These are phyloP conservation scores for human (Homo sapiens) DNA, from an alignment of 2,113 vertebrate species.

Conservation along the genomic window DNA sequence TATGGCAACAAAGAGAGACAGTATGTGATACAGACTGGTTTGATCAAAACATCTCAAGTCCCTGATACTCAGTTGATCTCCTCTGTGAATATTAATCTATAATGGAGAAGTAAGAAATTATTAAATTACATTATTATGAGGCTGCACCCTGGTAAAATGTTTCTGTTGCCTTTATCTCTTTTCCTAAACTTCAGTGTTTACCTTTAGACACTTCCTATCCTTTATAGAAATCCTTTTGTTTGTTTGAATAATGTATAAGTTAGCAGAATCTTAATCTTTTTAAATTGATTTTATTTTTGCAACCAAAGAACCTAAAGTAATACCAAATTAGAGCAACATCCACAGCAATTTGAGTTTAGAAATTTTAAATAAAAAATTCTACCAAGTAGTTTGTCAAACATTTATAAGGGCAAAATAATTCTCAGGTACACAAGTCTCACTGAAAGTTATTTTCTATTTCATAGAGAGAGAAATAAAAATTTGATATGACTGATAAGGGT, in stretches of 20 bases:
- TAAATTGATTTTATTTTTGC: background rate
- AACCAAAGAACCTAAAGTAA: background rate
- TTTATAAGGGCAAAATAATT: background rate
- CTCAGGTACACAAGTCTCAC: background rate
- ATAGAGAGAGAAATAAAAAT: background rate
- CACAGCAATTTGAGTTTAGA: background rate
- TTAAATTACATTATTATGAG: background rate
- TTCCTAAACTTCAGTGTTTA: background rate
- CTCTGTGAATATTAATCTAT: background rate
- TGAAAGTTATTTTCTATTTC: background rate
- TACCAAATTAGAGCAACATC: background rate
- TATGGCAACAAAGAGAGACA: background rate
- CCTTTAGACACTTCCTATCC: background rate
- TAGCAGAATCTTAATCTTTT: background rate
- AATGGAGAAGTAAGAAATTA: background rate
- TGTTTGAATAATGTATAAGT: background rate
- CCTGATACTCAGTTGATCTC: background rate
- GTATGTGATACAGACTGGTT: background rate
- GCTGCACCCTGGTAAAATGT: background rate
- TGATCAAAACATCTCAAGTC: background rate
- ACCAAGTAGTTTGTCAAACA: background rate
- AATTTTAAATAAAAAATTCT: background rate
- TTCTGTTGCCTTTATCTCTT: background rate
- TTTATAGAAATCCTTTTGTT: background rate
- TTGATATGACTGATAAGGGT: background rate